Conservation (phyloP, 2,888 invertebrate genomes). For the Selenia dentaria region DNA sequence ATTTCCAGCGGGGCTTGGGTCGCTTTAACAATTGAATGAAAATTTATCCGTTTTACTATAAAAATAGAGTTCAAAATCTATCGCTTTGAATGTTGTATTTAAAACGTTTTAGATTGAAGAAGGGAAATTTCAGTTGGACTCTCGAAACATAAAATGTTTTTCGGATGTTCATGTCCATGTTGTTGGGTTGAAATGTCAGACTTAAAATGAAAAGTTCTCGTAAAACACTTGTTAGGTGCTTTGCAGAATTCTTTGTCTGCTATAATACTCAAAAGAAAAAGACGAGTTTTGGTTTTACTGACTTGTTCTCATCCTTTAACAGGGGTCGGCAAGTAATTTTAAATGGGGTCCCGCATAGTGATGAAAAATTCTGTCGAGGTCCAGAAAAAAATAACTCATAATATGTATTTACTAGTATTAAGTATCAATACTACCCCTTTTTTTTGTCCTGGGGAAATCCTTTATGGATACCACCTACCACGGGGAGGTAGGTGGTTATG, state of each 20-base stretch:
- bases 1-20: conserved; percentile 58
- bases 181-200: conserved; percentile 56
- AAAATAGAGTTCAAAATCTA: conserved; percentile 33
- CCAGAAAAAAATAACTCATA: no score
- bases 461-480: no score
- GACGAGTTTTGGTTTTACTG: background rate
- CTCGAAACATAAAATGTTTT: conserved; percentile 68
- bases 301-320: no score
- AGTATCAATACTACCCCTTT: no score
- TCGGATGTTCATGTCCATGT: conserved; percentile 50
- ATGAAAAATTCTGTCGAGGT: no score
- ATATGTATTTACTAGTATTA: no score
- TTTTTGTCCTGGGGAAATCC: no score
- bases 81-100: conserved; percentile 31
- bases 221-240: conserved; percentile 14
- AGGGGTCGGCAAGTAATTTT: no score
- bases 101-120: conserved; percentile 47
- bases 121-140: conserved; percentile 56
- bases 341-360: no score
- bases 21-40: conserved; percentile 42
- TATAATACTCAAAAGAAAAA: conserved; percentile 1
- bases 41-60: conserved; percentile 44
- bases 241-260: conserved; percentile 15
- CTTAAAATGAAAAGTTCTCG: conserved; percentile 50
- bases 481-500: no score